Base-by-base conservation (phyloP, 1,140 invertebrate species). In the Octopus bimaculoides region DNA sequence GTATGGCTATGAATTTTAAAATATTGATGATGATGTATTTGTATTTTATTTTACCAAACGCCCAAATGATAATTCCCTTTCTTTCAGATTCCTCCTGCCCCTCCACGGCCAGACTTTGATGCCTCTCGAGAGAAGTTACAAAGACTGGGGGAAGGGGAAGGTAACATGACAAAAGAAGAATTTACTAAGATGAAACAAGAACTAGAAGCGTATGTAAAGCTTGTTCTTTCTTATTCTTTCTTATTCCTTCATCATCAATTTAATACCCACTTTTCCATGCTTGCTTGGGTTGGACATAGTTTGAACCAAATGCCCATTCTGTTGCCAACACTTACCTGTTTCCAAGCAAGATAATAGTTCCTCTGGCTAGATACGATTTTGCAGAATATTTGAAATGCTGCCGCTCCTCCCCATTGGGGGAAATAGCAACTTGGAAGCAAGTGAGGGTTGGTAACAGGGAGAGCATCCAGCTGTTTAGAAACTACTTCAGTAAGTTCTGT, bases 121-220 rank as follows among this genome's bases (percentile, higher is more conserved):
- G 96, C 97, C 5, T 99, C 98, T 0, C 92, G 98, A 56, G 98
- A 99, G 89, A 99, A 99, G 89, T 91, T 99, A 20, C 97, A 99
- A 89, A 95, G 97, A 85, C 92, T 99, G 20, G 97, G 98, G 0
- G 98, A 99, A 91, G 97, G 97, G 9, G 98, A 99, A 91, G 97
- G 97, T 6, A 97, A 96, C 26, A 97, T 99, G 94, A 99, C 98
- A 0, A 95, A 97, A 87, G 98, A 99, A 90, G 98, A 99, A 91
- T 99, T 99, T 91, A 94, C 94, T 53, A 99, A 99, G 92, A 99
- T 99, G 97, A 99, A 99, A 91, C 96, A 98, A 88, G 98, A 99
- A 91, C 90, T 99, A 55, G 98, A 99, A 92, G 97, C 97, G 96
- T 98, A 91, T 94, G 95, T 89, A 83, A 80, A n/a, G 17, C 74